Conservation (phyloP, 2,797 vertebrate genomes). For the Cyprinella venusta region DNA sequence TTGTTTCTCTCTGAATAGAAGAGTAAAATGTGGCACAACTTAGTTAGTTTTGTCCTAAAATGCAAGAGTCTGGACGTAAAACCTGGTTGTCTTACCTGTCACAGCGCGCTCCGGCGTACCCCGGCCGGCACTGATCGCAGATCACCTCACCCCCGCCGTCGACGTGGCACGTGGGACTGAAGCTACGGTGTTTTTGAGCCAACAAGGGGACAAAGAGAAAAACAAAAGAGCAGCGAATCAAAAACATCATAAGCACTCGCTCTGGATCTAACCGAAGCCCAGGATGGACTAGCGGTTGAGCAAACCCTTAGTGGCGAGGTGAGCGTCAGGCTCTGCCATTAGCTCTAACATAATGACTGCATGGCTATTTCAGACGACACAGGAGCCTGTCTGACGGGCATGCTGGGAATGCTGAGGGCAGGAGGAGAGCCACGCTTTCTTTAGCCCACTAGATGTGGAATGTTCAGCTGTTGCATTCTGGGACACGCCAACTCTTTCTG, state of each 20-base stretch:
- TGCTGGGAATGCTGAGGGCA: slow-evolving; percentile 51
- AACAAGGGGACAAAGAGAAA: slow-evolving; percentile 31
- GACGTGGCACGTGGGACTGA: slow-evolving; percentile 92
- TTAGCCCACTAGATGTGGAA: slow-evolving; percentile 74
- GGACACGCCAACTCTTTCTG: slow-evolving; percentile 28
- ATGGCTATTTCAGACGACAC: slow-evolving; percentile 54
- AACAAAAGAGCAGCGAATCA: slow-evolving; percentile 43
- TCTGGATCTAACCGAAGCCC: slow-evolving; percentile 18
- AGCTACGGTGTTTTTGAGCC: slow-evolving; percentile 77
- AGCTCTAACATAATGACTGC: neutral
- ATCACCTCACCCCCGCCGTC: slow-evolving; percentile 78
- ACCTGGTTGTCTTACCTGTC: slow-evolving; percentile 84
- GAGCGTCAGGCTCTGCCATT: slow-evolving; percentile 12
- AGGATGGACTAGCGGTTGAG: slow-evolving; percentile 17
- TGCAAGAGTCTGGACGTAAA: neutral
- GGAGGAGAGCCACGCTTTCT: slow-evolving; percentile 61
- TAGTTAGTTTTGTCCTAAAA: neutral
- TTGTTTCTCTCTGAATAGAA: neutral
- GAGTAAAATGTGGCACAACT: neutral
- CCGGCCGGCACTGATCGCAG: slow-evolving; percentile 85
- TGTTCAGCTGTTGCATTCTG: slow-evolving; percentile 71
- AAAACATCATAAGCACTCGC: slow-evolving; percentile 5
- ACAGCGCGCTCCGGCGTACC: slow-evolving; percentile 86
- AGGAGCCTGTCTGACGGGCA: slow-evolving; percentile 71
- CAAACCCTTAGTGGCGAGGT: neutral